A percentile compares a stretch with the other conserved stretches of the same genome.
Conservation (phyloP, 2,797 vertebrate genomes). For the Cottoperca gobio region DNA sequence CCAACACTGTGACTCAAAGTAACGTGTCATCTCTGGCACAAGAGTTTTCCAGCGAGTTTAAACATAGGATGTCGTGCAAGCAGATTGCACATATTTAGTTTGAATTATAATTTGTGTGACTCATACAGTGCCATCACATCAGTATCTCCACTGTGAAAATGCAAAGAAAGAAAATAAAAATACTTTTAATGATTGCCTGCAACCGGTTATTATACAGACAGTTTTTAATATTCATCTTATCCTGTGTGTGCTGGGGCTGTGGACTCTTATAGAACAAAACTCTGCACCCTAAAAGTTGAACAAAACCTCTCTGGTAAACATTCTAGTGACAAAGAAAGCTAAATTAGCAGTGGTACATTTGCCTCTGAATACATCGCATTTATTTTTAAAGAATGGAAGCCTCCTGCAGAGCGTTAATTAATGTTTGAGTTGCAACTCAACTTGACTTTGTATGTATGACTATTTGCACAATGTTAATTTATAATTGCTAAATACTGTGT, state of each 20-base stretch:
- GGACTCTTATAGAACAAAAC: conserved; percentile 68
- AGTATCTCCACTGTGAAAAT: neutral
- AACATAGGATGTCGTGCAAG: conserved; percentile 44
- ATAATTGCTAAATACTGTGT: conserved; percentile 77
- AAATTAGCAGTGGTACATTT: conserved; percentile 44
- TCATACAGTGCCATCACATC: conserved; percentile 34
- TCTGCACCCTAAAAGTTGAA: conserved; percentile 33
- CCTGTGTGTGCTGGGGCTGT: conserved; percentile 12
- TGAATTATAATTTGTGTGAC: conserved; percentile 27
- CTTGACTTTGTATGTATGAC: conserved; percentile 70
- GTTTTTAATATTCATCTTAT: conserved; percentile 29
- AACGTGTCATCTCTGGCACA: conserved; percentile 28
- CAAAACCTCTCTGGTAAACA: conserved; percentile 40
- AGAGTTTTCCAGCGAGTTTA: conserved; percentile 20
- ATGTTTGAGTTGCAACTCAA: conserved; percentile 57
- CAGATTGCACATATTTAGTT: conserved; percentile 32
- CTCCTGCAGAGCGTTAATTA: conserved; percentile 18
- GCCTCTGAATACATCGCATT: conserved; percentile 33
- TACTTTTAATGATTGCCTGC: conserved; percentile 14
- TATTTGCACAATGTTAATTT: conserved; percentile 87
- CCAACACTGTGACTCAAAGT: conserved; percentile 36
- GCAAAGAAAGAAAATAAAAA: neutral
- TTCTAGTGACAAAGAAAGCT: conserved; percentile 20
- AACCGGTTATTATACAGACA: conserved; percentile 7
- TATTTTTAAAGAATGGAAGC: conserved; percentile 8